These are phyloP conservation scores for Dione juno DNA, from an alignment of 2,888 invertebrate species.

Conservation along the genomic window DNA sequence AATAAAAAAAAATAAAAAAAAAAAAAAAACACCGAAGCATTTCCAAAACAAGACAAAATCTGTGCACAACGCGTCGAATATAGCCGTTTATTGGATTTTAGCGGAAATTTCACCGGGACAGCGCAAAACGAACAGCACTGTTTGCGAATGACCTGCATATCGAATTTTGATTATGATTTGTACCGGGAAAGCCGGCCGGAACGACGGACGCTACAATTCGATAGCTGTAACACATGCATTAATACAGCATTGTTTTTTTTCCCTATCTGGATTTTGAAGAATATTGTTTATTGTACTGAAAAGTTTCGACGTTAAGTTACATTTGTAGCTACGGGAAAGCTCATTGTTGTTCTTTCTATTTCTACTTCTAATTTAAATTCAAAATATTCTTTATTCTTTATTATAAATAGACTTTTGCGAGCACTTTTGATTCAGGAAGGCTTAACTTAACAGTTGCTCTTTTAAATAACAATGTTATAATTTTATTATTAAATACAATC, in stretches of 20 bases:
- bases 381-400: no score
- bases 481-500: no score
- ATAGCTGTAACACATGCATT: constrained; percentile 38
- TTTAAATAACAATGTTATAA: no score
- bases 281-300: constrained; percentile 10
- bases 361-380: no score
- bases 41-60: constrained; percentile 52
- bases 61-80: constrained; percentile 54
- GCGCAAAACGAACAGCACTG: constrained; percentile 63
- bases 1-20: no score
- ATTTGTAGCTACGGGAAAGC: neutral
- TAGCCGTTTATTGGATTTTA: constrained; percentile 76
- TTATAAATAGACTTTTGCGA: no score
- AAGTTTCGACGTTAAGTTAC: neutral
- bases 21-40: constrained; percentile 41
- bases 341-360: neutral
- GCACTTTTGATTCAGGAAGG: no score
- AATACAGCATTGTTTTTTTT: constrained; percentile 35
- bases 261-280: constrained; percentile 11
- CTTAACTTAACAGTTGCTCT: no score
- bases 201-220: constrained; percentile 41
- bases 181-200: constrained; percentile 49
- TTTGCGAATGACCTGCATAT: constrained; percentile 74
- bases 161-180: constrained; percentile 76
- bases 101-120: constrained; percentile 72